Percentiles rank a stretch among this genome's conserved stretches.
Conservation (phyloP, 2,797 vertebrate species). For the Sebastes reedi region DNA sequence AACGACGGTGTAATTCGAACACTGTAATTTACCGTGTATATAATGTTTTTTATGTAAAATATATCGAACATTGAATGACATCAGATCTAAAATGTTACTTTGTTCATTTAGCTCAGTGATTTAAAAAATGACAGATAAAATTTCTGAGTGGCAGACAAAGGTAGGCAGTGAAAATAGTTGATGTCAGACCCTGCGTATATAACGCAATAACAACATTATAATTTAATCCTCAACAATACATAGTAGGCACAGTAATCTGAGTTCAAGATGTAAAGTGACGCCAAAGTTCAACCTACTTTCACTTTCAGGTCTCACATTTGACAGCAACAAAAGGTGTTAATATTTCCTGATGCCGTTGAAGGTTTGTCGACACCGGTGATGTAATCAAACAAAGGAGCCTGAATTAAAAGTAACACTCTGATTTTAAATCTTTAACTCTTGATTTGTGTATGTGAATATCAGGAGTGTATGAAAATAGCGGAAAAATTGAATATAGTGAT, state of each 20-base stretch:
- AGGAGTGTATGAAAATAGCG: no score
- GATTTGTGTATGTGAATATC: background rate
- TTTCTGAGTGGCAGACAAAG: no score
- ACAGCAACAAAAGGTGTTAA: background rate
- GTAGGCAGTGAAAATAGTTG: no score
- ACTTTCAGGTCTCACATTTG: background rate
- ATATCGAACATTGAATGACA: no score
- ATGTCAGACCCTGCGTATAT: no score
- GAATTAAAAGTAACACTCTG: background rate
- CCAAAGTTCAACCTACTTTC: background rate
- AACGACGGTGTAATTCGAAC: no score
- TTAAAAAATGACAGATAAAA: no score
- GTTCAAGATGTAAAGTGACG: background rate
- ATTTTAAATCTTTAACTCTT: background rate
- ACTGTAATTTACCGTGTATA: no score
- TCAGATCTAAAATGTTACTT: no score
- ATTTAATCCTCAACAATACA: background rate
- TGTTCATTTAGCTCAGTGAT: accelerated
- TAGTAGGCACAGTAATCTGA: background rate
- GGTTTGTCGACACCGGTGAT: background rate
- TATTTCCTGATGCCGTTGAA: background rate
- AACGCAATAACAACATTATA: background rate
- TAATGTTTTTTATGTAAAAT: no score
- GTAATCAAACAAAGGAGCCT: background rate
- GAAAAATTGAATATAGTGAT: no score